Base-by-base conservation (phyloP, 1,140 invertebrate species). In the Spodoptera frugiperda region DNA sequence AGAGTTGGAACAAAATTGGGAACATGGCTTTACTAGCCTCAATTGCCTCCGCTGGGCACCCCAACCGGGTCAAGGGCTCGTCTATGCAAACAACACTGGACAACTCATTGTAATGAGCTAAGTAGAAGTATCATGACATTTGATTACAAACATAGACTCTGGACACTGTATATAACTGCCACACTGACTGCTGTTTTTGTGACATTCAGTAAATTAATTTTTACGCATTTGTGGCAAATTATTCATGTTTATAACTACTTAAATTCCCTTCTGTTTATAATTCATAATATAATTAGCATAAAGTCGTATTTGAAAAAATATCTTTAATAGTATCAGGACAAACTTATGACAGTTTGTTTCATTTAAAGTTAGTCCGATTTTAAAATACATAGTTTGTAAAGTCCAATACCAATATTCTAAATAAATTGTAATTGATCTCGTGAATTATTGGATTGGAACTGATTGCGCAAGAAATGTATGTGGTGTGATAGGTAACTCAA, bases 11-110 rank as follows among this genome's bases (percentile, higher is more conserved):
- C 96, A 97, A 82, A 95, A 94, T 68, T 95, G 94, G 88, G 97
- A 93, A 87, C 95, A 95, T 21, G 95, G 94, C 67, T 95, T 95
- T 83, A 96, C 95, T 68, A 97, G 96, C 88, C 94, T 98, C 10
- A 98, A 98, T 94, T 98, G 97, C 81, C 97, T 98, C 39, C 94
- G 97, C 65, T 98, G 97, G 97, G 95, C 97, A 15, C 97, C 97
- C 0, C 95, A 96, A 30, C 95, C 97, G 12, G 97, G 98, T 0
- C 96, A 97, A 88, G 97, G 97, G 0, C 95, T 98, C 63, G 96
- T 98, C 39, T 98, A 97, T 91, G 97, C 97, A 2, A 98, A 97
- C 51, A 98, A 97, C 84, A 96, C 96, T 53, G 98, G 98, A 63
- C 96, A 97, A 85, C 94, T 98, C 11, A 96, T 96, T 82, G 96